Evolutionary conservation across 2,888 invertebrate genomes (phyloP).

Genomic region (Melipona beecheii): DNA sequence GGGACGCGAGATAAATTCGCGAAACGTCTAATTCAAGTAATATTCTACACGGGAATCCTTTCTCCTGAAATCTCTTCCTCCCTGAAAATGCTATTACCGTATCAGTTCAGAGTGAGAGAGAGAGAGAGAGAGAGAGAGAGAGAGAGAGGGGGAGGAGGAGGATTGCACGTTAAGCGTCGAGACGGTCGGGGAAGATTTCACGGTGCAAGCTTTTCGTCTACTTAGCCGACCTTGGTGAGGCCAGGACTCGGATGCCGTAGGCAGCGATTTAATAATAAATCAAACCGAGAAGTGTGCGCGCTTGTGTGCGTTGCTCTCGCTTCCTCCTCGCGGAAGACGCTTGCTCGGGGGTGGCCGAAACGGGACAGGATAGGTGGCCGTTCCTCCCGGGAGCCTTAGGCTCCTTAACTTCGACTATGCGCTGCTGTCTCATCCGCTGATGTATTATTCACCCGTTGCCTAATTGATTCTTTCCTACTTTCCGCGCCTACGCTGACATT

Average conservation of each 20-base stretch:
- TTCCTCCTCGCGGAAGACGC: conserved; percentile 76
- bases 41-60: conserved; percentile 65
- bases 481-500: conserved; percentile 24
- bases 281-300: conserved; percentile 74
- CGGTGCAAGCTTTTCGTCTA: conserved; percentile 58
- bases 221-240: conserved; percentile 57
- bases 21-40: conserved; percentile 55
- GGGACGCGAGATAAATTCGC: conserved; percentile 45
- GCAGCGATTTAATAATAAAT: conserved; percentile 81
- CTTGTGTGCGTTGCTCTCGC: conserved; percentile 64
- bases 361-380: conserved; percentile 74
- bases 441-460: conserved; percentile 79
- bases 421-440: conserved; percentile 70
- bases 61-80: conserved; percentile 53
- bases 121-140: conserved; percentile 4
- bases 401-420: conserved; percentile 77
- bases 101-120: conserved; percentile 42
- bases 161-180: conserved; percentile 52
- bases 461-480: conserved; percentile 78
- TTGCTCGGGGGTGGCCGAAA: conserved; percentile 71
- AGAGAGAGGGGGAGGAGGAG: not conserved
- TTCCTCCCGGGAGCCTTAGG: conserved; percentile 79
- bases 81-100: conserved; percentile 68
- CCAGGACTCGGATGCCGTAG: conserved; percentile 59
- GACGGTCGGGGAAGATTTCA: conserved; percentile 58